Evolutionary conservation across 2,113 vertebrate genomes (phyloP), one percentile per base, ranked within the genome.

Genomic region (Ursus arctos): DNA sequence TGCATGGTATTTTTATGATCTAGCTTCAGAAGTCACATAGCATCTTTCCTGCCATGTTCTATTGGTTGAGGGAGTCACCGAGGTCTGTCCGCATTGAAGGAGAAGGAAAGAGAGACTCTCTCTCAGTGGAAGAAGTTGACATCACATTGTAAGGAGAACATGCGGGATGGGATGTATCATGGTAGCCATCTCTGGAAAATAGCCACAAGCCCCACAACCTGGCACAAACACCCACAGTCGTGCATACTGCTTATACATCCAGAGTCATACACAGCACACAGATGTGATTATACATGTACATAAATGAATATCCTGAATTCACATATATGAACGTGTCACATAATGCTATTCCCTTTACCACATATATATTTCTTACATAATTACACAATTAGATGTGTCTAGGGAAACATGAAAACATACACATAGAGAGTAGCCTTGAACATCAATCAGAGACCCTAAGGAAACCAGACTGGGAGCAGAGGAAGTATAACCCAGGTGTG

Each of bases 21-120:
- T 94, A 90, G 31, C 40, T 69, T 96, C 81, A 95, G 40, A 84
- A 93, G 49, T 91, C 16, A 88, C 9, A 53, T n/a, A 55, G n/a
- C 15, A 59, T 69, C 63, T 61, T 74, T 74, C 80, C 55, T 95
- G 57, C 71, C 43, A 31, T 49, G 47, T 47, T 81, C n/a, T 90
- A 10, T 72, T 57, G 16, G 19, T 40, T 79, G 61, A 84, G 26
- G 22, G 59, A 92, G 33, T 90, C 72, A 72, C 65, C 86, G 82
- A 82, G 36, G 4, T 96, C 79, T 63, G 43, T 13, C 74, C 16
- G 77, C 47, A 89, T 63, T 88, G 90, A 87, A 71, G n/a, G 26
- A 86, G 43, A 93, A 43, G 16, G 16, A 82, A 96, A 76, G 59
- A 82, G 19, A 92, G 61, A 59, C 51, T 40, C 81, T 28, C n/a